Evolutionary conservation across 2,113 vertebrate genomes (phyloP), one percentile per base, ranked within the genome.

Genomic region (Phoenicopterus ruber): DNA sequence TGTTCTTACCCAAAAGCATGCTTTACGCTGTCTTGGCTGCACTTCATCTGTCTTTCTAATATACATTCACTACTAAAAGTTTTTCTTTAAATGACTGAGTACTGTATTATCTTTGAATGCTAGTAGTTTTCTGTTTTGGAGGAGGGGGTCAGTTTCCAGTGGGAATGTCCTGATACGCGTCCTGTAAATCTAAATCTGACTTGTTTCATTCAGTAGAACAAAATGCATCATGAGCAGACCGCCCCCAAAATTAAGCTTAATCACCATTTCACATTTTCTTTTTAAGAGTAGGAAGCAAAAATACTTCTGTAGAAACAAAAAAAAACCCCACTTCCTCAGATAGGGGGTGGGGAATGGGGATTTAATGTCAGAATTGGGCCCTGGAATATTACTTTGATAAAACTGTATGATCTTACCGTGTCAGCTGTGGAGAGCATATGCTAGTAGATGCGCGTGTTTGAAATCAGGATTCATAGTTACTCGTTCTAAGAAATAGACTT

Each of bases 401-500:
- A 86, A 47, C 17, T 84, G 28, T 52, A 3, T 66, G 58, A 49
- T 92, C 31, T 86, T 81, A 76, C 4, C 7, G 29, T 61, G 40
- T 84, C 49, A 89, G 47, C 69, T 85, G 63, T 90, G 49, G 71
- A 62, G 55, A 91, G 42, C 88, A 74, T 91, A 59, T 67, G 88
- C 61, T 74, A 57, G 52, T 82, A 86, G 78, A 88, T 7, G n/a
- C 50, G 93, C 1, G 0, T 63, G 76, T 95, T 94, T 83, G 80
- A 95, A 95, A 90, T 93, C 63, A 72, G 77, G 88, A 90, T 95
- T 95, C 74, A 26, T 59, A 86, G 95, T 94, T 97, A 95, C 95
- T 96, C 85, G 72, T 95, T 96, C 32, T 89, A 93, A 96, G 94
- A 95, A 97, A 94, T 49, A 83, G 89, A 92, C 91, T 97, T 95